A percentile compares a stretch with the other conserved stretches of the same genome.
phyloP scores from a whole-genome alignment of 2,888 invertebrate genomes.

The Cerastis rubricosa region DNA sequence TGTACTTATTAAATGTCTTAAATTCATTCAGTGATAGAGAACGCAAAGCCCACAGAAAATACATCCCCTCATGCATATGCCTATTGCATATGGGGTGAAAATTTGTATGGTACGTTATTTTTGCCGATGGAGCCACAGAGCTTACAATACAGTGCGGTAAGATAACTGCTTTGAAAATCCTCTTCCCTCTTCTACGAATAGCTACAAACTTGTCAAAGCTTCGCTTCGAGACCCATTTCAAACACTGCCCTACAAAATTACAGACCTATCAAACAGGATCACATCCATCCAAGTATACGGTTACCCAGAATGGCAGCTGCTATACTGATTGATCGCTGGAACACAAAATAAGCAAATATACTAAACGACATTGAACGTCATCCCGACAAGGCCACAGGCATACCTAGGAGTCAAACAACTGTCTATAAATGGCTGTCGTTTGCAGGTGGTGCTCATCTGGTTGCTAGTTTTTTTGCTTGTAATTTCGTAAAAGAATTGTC shows the following conservation, averaged over 20 bases:
- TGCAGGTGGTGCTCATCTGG: constrained; percentile 55
- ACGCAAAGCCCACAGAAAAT: background rate
- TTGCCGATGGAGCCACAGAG: background rate
- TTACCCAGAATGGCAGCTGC: constrained; percentile 43
- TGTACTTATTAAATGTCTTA: background rate
- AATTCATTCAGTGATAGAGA: background rate
- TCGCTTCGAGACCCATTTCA: background rate
- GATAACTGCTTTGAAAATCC: background rate
- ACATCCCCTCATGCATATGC: background rate
- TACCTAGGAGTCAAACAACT: constrained; percentile 40
- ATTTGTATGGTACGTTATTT: background rate
- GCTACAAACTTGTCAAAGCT: background rate
- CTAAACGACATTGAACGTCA: constrained; percentile 50
- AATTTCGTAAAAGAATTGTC: constrained; percentile 24
- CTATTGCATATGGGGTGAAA: background rate
- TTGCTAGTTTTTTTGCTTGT: background rate
- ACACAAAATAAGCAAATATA: constrained; percentile 36
- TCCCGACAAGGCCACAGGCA: constrained; percentile 49
- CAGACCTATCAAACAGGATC: background rate
- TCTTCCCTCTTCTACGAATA: background rate
- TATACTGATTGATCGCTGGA: constrained; percentile 27
- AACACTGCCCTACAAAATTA: background rate
- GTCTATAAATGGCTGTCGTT: constrained; percentile 40
- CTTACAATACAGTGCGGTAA: background rate
- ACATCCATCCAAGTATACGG: background rate